Percentiles rank a stretch among this genome's conserved stretches.
Conservation (phyloP, 2,113 vertebrate species). For the Cebus imitator region DNA sequence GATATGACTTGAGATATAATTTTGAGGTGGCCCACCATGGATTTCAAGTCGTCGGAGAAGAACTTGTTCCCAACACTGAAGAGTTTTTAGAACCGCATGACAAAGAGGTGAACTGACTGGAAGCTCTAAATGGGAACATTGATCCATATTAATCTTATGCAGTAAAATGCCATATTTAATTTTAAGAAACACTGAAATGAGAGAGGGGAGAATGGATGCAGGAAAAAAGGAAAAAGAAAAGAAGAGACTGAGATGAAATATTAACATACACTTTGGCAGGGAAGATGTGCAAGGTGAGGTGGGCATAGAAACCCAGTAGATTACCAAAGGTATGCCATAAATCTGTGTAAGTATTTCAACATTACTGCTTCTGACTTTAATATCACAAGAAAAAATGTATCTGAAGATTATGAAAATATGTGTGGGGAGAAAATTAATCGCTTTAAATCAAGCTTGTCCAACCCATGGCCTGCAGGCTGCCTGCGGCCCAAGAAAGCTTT, state of each 20-base stretch:
- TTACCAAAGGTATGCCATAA: background rate
- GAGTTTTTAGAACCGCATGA: slow-evolving; percentile 93
- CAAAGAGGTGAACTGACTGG: slow-evolving; percentile 96
- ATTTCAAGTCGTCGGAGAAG: slow-evolving; percentile 94
- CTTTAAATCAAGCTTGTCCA: background rate
- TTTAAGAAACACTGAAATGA: background rate
- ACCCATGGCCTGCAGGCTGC: too few relatives aligned
- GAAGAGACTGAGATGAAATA: background rate
- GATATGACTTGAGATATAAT: slow-evolving; percentile 90
- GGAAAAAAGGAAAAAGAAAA: background rate
- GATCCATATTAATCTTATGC: background rate
- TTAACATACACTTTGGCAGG: slow-evolving; percentile 3
- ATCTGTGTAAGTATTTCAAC: slow-evolving; percentile 2
- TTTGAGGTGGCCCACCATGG: slow-evolving; percentile 92
- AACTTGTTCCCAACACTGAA: slow-evolving; percentile 98
- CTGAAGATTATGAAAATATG: slow-evolving; percentile 2
- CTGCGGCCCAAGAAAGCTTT: too few relatives aligned
- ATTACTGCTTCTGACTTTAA: slow-evolving; percentile 31
- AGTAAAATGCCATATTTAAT: slow-evolving; percentile 22
- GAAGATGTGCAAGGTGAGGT: background rate
- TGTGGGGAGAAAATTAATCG: slow-evolving; percentile 2
- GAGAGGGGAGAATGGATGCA: too few relatives aligned
- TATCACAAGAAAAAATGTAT: slow-evolving; percentile 9
- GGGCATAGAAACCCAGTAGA: background rate
- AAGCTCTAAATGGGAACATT: slow-evolving; percentile 88